Evolutionary conservation across 2,113 vertebrate species (phyloP).

Genomic region (Pithys albifrons): DNA sequence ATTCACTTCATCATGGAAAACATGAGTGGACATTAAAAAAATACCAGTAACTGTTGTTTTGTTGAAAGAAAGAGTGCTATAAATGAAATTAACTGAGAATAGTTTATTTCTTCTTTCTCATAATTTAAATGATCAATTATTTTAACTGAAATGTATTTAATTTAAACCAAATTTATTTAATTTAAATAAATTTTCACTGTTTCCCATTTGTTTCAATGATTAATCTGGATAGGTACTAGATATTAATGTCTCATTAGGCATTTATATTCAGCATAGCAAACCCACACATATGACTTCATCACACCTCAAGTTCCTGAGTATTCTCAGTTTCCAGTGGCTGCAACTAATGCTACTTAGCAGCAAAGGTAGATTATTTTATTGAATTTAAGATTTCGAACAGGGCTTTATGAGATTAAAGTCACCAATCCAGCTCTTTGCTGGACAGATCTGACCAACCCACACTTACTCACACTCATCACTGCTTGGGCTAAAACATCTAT

Average conservation of each 20-base stretch:
- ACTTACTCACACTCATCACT: neutral
- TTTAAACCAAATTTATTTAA: neutral
- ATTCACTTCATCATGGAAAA: neutral
- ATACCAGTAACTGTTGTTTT: neutral
- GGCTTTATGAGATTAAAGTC: slow-evolving; percentile 10
- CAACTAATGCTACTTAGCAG: slow-evolving; percentile 38
- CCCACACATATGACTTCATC: neutral
- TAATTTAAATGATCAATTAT: slow-evolving; percentile 14
- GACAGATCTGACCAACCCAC: neutral
- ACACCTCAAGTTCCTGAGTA: neutral
- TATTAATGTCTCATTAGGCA: neutral
- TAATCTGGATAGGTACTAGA: neutral
- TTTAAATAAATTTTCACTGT: neutral
- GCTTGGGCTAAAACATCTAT: neutral
- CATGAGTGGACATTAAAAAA: neutral
- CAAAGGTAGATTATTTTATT: slow-evolving; percentile 17
- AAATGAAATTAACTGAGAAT: neutral
- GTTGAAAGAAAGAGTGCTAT: neutral
- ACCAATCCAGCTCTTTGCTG: neutral
- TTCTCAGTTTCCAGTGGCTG: neutral
- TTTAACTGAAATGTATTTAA: neutral
- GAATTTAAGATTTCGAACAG: neutral
- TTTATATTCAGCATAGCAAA: slow-evolving; percentile 1
- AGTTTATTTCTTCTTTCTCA: neutral
- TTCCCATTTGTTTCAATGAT: neutral